Conservation (phyloP, 2,113 vertebrate genomes). For the Paradoxurus hermaphroditus region DNA sequence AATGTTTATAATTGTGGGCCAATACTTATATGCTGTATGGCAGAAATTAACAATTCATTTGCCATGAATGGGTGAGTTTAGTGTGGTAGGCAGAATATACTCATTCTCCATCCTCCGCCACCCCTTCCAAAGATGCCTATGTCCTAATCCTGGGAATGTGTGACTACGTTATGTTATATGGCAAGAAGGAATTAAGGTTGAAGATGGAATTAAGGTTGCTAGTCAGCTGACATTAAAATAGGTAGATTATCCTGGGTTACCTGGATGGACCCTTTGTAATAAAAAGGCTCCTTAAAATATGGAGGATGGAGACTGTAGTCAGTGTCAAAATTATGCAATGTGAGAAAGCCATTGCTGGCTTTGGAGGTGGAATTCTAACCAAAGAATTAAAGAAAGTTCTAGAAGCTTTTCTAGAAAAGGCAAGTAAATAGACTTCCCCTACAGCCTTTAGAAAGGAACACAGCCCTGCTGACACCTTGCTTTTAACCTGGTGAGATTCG, state of each 20-base stretch:
- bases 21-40: not conserved
- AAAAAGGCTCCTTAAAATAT: not conserved
- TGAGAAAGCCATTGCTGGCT: not conserved
- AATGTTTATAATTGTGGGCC: not conserved
- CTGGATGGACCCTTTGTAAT: not conserved
- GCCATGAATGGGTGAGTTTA: not conserved
- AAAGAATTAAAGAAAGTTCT: not conserved
- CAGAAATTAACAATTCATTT: not conserved
- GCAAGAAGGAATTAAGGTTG: not conserved
- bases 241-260: not conserved
- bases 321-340: not conserved
- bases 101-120: rapidly evolving
- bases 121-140: not conserved
- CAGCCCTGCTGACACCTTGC: not conserved
- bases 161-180: not conserved
- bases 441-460: not conserved
- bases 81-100: not conserved
- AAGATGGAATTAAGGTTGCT: not conserved
- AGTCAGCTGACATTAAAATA: not conserved
- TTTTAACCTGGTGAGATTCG: not conserved
- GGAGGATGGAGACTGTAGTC: not conserved
- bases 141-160: not conserved
- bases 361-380: not conserved
- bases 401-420: not conserved
- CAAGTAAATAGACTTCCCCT: not conserved